Evolutionary conservation across 2,888 invertebrate genomes (phyloP).

Genomic region (Erebia aethiops): DNA sequence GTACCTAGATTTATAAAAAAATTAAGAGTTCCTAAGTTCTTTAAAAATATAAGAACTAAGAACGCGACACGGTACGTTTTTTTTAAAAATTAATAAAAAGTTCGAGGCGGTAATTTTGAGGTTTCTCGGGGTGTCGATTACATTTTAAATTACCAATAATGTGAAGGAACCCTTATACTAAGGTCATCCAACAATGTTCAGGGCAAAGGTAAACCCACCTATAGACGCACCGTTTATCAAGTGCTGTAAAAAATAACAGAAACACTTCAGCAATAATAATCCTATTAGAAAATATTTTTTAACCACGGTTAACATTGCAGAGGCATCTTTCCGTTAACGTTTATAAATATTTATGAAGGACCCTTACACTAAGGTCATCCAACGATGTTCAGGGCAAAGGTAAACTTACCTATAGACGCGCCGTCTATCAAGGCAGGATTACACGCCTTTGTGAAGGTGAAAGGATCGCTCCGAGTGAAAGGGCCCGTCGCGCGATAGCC

Average conservation of each 20-base stretch:
- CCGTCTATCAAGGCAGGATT: slow-evolving; percentile 16
- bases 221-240: slow-evolving; percentile 8
- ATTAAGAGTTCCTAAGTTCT: no score
- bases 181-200: not conserved
- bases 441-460: slow-evolving; percentile 17
- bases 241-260: no score
- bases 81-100: no score
- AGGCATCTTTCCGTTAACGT: not conserved
- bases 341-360: not conserved
- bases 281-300: no score
- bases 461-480: not conserved
- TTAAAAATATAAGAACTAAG: no score
- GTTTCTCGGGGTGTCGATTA: no score
- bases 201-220: slow-evolving; percentile 6
- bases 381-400: not conserved
- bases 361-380: not conserved
- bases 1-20: no score
- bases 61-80: no score
- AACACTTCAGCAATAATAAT: no score
- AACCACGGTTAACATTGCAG: no score
- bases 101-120: no score
- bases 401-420: slow-evolving; percentile 13
- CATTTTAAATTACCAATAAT: not conserved
- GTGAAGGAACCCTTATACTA: not conserved
- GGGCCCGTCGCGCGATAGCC: slow-evolving; percentile 9